Evolutionary conservation across 92 coral and sea anemone species (phyloP).

Genomic region (Phenganax stokvisi): DNA sequence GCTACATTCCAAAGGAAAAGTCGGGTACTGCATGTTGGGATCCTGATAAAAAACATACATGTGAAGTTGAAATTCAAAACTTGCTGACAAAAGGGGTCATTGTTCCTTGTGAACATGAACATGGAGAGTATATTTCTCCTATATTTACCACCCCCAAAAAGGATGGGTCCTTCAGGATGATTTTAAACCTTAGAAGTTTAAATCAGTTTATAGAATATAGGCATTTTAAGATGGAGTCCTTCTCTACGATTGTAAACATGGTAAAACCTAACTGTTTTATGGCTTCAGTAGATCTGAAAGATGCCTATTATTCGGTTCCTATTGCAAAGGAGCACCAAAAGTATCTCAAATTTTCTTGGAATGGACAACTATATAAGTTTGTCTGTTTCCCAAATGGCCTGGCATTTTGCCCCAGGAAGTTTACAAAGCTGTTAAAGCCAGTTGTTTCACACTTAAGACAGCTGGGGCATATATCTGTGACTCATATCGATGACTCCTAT

Average conservation of each 20-base stretch:
- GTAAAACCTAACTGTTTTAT: too few relatives aligned
- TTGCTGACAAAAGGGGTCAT: too few relatives aligned
- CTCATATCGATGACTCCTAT: slow-evolving; percentile 43
- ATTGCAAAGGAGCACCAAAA: too few relatives aligned
- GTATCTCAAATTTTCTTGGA: too few relatives aligned
- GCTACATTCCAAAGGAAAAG: not conserved
- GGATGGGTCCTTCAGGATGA: slow-evolving; percentile 30
- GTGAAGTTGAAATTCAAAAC: not conserved
- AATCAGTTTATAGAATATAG: slow-evolving; percentile 16
- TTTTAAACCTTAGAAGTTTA: slow-evolving; percentile 27
- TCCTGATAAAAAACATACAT: not conserved
- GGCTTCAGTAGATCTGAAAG: too few relatives aligned
- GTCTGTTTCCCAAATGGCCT: slow-evolving; percentile 42
- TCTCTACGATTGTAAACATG: too few relatives aligned
- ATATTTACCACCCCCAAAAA: slow-evolving; percentile 38
- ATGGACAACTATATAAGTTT: too few relatives aligned
- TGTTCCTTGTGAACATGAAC: slow-evolving; percentile 20
- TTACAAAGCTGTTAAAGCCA: slow-evolving; percentile 49
- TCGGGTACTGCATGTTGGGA: not conserved
- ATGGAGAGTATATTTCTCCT: slow-evolving; percentile 33
- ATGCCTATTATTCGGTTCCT: too few relatives aligned
- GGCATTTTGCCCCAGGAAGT: slow-evolving; percentile 39
- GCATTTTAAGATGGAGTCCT: not conserved
- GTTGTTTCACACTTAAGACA: slow-evolving; percentile 33
- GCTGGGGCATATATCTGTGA: slow-evolving; percentile 25